Base-by-base conservation (phyloP, 1,140 invertebrate genomes). In the Agraylea sexmaculata region DNA sequence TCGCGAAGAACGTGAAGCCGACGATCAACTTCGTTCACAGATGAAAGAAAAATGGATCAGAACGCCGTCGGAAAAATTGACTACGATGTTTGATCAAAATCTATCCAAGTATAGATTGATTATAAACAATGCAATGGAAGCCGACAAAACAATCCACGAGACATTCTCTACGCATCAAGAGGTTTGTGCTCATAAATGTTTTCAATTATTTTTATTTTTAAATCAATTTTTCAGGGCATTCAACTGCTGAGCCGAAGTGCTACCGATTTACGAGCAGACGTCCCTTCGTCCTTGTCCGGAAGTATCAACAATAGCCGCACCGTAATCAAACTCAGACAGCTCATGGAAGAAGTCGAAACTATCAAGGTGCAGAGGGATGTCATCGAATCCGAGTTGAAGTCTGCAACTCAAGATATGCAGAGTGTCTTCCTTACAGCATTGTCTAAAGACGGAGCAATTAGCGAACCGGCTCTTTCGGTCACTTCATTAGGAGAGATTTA, bases 41-140 rank as follows among this genome's bases (percentile, higher is more conserved):
- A 96, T 98, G 57, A 89, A 87, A 54, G 79, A 83, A 52, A 71
- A 77, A 46, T 99, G 95, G 95, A 82, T 77, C 0, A 74, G 95
- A 53, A 90, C 87, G 20, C 69, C 85, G 0, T 97, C 92, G 2
- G 74, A 72, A 12, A 80, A 83, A 59, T 71, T 99, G 19, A 98
- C 92, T 2, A 82, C 85, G 57, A 82, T 88, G 49, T 87, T 96
- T 56, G 73, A 71, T 40, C 69, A 78, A 10, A 95, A 96, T 69
- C 72, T 81, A 29, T 70, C 73, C 43, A 96, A 98, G 64, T 99
- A 99, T 64, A 70, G 83, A 29, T 76, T 80, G 57, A 94, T 98
- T 51, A 86, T 97, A 43, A 78, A 84, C 54, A 96, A 89, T 62
- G 93, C 93, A 18, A 75, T 89, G 23, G 64, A 77, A 50, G 74